Evolutionary conservation across 1,140 invertebrate species (phyloP).

Genomic region (Stegodyphus dumicola): DNA sequence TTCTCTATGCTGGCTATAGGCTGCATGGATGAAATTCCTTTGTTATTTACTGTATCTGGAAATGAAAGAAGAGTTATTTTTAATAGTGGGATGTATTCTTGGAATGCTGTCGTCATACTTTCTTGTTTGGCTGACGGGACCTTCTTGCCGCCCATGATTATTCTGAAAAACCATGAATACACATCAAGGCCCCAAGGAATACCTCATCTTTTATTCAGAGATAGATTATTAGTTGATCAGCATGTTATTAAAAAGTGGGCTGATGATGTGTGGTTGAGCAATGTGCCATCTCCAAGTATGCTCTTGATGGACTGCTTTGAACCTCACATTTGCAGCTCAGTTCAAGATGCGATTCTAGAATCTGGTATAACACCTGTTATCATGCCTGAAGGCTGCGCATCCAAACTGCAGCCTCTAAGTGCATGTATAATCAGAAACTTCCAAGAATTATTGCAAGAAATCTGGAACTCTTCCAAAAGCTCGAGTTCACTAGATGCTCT

Average conservation of each 20-base stretch:
- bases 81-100: conserved; percentile 50
- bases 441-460: conserved; percentile 35
- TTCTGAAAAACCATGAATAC: conserved; percentile 17
- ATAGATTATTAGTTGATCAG: conserved; percentile 28
- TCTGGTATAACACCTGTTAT: conserved; percentile 46
- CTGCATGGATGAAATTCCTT: conserved; percentile 53
- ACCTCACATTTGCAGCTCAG: conserved; percentile 32
- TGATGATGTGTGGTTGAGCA: conserved; percentile 35
- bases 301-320: conserved; percentile 46
- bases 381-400: conserved; percentile 53
- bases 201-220: conserved; percentile 28
- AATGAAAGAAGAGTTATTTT: conserved; percentile 37
- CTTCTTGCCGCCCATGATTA: conserved; percentile 47
- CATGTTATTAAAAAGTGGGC: conserved; percentile 18
- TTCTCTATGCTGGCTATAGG: conserved; percentile 41
- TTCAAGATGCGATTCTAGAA: conserved; percentile 40
- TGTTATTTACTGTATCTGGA: conserved; percentile 33
- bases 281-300: conserved; percentile 43
- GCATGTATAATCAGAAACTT: conserved; percentile 41
- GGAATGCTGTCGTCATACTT: conserved; percentile 48
- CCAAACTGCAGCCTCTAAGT: conserved; percentile 51
- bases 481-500: neutral
- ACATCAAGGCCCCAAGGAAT: neutral
- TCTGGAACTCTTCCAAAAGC: conserved; percentile 19
- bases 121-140: conserved; percentile 46